Percentiles rank a stretch among this genome's conserved stretches.
Evolutionary conservation across 2,113 vertebrate species (phyloP).

Genomic region (Terrapene triunguis): DNA sequence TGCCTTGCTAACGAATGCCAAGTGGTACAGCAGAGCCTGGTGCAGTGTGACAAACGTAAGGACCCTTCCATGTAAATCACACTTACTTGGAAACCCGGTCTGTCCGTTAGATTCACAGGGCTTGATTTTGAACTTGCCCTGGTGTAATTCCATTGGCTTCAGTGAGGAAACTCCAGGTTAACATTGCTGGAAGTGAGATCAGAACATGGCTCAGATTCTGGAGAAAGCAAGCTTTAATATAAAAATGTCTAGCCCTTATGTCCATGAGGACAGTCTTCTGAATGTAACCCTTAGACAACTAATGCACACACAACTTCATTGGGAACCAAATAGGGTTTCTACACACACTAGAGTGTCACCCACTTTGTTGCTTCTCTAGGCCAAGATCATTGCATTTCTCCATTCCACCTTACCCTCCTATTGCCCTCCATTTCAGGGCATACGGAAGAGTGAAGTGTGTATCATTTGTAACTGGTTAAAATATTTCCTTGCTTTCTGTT

Average conservation of each 20-base stretch:
- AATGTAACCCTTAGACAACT: neutral
- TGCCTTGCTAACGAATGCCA: neutral
- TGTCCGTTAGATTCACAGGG: neutral
- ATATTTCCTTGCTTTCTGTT: neutral
- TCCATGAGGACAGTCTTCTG: neutral
- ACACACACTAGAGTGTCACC: neutral
- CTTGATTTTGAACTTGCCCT: neutral
- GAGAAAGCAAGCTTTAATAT: neutral
- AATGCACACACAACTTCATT: neutral
- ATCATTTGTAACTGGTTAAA: neutral
- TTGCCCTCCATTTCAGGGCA: conserved; percentile 33
- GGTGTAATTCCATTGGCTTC: neutral
- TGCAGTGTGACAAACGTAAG: accelerated
- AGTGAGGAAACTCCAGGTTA: neutral
- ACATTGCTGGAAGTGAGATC: neutral
- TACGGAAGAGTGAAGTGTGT: neutral
- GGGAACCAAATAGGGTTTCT: neutral
- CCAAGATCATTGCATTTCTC: neutral
- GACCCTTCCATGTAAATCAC: neutral
- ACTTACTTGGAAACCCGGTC: neutral
- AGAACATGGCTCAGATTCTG: neutral
- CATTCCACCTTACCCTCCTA: neutral
- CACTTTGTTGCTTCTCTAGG: neutral
- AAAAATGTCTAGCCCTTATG: neutral
- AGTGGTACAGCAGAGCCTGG: accelerated